Evolutionary conservation across 2,888 invertebrate species (phyloP).

Genomic region (Ectemnius cavifrons): DNA sequence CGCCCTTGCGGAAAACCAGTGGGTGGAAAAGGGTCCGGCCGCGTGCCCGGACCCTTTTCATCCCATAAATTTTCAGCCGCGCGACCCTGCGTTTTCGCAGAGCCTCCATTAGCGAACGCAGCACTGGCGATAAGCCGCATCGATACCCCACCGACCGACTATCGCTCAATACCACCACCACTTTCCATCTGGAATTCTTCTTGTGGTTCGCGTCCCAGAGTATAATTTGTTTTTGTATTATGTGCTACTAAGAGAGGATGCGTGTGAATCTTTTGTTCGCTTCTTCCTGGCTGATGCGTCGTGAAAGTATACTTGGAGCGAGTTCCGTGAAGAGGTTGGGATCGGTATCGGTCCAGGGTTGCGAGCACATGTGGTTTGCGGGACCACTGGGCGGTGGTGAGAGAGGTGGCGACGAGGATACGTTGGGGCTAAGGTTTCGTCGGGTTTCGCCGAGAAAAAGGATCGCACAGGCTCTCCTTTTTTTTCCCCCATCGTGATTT

Average conservation of each 20-base stretch:
- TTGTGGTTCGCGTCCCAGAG: no score
- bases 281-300: neutral
- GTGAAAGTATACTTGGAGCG: neutral
- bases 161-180: slow-evolving; percentile 5
- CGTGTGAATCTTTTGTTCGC: neutral
- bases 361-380: slow-evolving; percentile 20
- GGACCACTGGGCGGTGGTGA: slow-evolving; percentile 25
- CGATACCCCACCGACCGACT: slow-evolving; percentile 57
- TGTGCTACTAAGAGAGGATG: no score
- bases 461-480: slow-evolving; percentile 39
- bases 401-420: slow-evolving; percentile 12
- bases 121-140: slow-evolving; percentile 69
- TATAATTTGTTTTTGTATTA: no score
- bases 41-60: slow-evolving; percentile 58
- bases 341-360: slow-evolving; percentile 7
- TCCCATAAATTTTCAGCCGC: slow-evolving; percentile 55
- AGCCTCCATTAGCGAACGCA: slow-evolving; percentile 69
- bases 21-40: slow-evolving; percentile 29
- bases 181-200: slow-evolving; percentile 2
- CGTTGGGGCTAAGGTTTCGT: slow-evolving; percentile 53
- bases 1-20: slow-evolving; percentile 12
- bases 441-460: slow-evolving; percentile 37
- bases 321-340: neutral
- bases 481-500: slow-evolving; percentile 48
- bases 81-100: slow-evolving; percentile 48